These are phyloP conservation scores for Pocillopora grandis DNA, from an alignment of 92 coral and sea anemone species.

Conservation along the genomic window DNA sequence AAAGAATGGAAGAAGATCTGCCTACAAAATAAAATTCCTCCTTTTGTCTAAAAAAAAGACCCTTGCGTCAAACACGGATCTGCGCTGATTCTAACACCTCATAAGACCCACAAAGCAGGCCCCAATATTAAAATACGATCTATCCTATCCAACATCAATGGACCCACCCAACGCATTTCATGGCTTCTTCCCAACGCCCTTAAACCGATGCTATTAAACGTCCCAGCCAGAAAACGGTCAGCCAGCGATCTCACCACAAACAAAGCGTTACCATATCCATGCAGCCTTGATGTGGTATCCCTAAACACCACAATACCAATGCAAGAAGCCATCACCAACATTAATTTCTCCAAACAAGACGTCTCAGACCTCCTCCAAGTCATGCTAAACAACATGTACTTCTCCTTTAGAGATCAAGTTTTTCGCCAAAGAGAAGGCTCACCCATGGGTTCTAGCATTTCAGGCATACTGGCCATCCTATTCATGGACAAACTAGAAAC, in stretches of 20 bases:
- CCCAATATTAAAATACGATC: no score
- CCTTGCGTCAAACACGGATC: constrained; percentile 37
- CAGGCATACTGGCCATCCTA: neutral
- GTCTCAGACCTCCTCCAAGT: neutral
- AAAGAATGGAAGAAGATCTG: neutral
- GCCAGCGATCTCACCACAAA: constrained; percentile 31
- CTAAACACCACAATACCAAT: constrained; percentile 27
- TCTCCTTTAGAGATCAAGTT: neutral
- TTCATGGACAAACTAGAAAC: neutral
- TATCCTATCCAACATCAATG: neutral
- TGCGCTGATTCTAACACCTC: constrained; percentile 44
- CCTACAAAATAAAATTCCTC: neutral
- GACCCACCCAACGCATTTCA: neutral
- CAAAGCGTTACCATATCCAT: constrained; percentile 16
- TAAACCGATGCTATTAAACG: neutral
- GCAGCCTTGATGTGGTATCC: constrained; percentile 41
- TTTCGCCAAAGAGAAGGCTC: no score
- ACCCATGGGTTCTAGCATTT: no score
- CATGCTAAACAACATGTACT: neutral
- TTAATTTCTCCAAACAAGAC: no score
- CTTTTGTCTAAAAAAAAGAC: neutral
- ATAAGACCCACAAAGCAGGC: constrained; percentile 25
- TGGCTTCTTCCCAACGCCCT: neutral
- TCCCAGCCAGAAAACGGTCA: neutral
- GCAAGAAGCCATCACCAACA: constrained; percentile 4